Conservation (phyloP, 2,797 vertebrate genomes). For the Poeciliopsis gracilis region DNA sequence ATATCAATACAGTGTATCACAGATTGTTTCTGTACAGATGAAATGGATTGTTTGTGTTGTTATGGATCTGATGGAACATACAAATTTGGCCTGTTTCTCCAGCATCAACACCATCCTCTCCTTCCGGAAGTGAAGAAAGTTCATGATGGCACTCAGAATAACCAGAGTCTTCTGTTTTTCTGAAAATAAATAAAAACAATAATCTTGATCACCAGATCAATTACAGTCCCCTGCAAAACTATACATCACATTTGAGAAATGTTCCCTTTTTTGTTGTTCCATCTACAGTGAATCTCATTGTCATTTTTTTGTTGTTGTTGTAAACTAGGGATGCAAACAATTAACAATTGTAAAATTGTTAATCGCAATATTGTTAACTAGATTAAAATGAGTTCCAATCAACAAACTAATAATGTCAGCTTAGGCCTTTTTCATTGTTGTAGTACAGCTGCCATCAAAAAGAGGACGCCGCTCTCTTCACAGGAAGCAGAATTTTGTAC, state of each 20-base stretch:
- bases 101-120: conserved; percentile 63
- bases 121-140: conserved; percentile 83
- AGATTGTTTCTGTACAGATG: not conserved
- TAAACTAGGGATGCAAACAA: too few relatives aligned
- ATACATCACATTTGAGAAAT: not conserved
- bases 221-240: not conserved
- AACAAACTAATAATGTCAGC: too few relatives aligned
- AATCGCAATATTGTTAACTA: too few relatives aligned
- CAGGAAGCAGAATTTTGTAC: too few relatives aligned
- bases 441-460: too few relatives aligned
- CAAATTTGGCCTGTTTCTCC: conserved; percentile 77
- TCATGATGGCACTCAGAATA: conserved; percentile 82
- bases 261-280: not conserved
- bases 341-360: too few relatives aligned
- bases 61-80: conserved; percentile 52
- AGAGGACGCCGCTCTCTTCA: too few relatives aligned
- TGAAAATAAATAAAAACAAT: conserved; percentile 39
- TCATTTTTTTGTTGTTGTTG: not conserved
- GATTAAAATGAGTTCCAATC: too few relatives aligned
- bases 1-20: not conserved
- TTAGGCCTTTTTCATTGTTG: too few relatives aligned
- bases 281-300: not conserved
- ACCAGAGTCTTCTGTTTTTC: conserved; percentile 75
- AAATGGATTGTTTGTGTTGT: not conserved
- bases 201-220: not conserved